Percentiles rank a stretch among this genome's conserved stretches.
Evolutionary conservation across 2,888 invertebrate genomes (phyloP).

Genomic region (Gisinianus flammeolus): DNA sequence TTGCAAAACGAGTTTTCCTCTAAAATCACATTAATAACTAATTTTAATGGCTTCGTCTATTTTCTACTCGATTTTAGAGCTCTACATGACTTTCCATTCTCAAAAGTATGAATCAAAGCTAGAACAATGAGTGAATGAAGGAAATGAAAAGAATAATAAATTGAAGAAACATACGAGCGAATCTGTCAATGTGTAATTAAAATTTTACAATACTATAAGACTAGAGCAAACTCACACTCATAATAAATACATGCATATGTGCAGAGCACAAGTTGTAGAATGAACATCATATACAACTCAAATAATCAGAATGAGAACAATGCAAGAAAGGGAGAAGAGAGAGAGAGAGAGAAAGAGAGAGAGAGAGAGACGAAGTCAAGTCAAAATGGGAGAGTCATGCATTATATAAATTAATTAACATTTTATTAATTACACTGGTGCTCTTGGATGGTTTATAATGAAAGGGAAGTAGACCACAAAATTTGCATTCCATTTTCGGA

Average conservation of each 20-base stretch:
- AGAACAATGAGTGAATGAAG: too few relatives aligned
- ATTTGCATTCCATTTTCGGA: neutral
- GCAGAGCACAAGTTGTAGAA: neutral
- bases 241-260: too few relatives aligned
- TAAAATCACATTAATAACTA: too few relatives aligned
- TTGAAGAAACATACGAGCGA: neutral
- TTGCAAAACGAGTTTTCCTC: too few relatives aligned
- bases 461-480: constrained; percentile 10
- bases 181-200: too few relatives aligned
- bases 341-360: too few relatives aligned
- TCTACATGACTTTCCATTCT: neutral
- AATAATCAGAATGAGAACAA: neutral
- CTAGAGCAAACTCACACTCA: neutral
- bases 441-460: constrained; percentile 9
- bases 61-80: neutral
- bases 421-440: neutral
- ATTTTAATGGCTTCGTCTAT: too few relatives aligned
- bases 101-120: too few relatives aligned
- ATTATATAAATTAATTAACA: neutral
- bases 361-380: neutral
- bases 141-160: neutral
- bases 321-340: too few relatives aligned
- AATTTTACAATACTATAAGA: too few relatives aligned
- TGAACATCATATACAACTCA: neutral
- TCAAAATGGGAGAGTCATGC: neutral